Conservation (phyloP, 2,113 vertebrate species). For the Marmota flaviventris region DNA sequence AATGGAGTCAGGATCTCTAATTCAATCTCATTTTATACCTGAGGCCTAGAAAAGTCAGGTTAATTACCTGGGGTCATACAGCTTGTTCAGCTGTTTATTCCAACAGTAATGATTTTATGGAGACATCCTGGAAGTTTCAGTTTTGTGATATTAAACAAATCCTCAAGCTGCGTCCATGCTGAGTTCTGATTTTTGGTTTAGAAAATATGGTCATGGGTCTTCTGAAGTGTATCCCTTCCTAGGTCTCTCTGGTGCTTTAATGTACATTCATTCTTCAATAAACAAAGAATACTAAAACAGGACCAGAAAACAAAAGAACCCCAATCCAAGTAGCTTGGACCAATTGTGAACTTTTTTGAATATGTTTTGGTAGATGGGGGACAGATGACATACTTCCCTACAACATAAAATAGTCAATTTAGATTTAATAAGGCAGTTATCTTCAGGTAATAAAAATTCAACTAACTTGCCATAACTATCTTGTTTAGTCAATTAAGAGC, state of each 20-base stretch:
- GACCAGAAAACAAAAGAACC: constrained; percentile 21
- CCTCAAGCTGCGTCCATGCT: neutral
- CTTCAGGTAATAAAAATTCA: constrained; percentile 87
- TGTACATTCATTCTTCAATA: neutral
- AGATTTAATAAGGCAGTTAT: constrained; percentile 87
- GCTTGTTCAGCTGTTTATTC: neutral
- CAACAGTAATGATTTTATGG: neutral
- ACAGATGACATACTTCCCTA: constrained; percentile 74
- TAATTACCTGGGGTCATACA: neutral
- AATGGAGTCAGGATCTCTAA: neutral
- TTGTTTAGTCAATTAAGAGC: constrained; percentile 88
- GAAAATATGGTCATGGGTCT: neutral
- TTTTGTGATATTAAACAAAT: neutral
- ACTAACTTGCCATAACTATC: constrained; percentile 86
- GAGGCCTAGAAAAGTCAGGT: neutral
- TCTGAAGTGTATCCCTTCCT: neutral
- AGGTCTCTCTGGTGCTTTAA: neutral
- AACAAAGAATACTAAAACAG: constrained; percentile 30
- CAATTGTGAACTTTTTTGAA: constrained; percentile 38
- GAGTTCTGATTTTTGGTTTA: neutral
- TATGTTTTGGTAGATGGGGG: constrained; percentile 48
- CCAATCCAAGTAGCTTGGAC: neutral
- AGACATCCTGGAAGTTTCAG: neutral
- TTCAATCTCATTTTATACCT: neutral
- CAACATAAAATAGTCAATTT: constrained; percentile 85